phyloP scores from a whole-genome alignment of 2,797 vertebrate species.

The Pelobates cultripes region DNA sequence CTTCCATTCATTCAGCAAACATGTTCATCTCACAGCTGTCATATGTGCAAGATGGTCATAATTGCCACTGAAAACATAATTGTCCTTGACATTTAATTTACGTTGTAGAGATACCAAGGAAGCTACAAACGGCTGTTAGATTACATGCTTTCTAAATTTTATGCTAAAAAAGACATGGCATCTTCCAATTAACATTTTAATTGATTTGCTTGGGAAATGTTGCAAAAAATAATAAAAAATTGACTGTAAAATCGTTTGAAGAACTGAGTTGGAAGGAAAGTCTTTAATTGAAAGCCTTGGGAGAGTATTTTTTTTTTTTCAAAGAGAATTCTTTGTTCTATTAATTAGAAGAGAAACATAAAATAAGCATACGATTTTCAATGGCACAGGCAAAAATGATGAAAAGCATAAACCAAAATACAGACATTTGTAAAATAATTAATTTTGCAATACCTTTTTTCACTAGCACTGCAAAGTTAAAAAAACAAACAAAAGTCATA shows the following conservation, averaged over 20 bases:
- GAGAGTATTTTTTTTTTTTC: conserved; percentile 54
- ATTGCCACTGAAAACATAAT: conserved; percentile 58
- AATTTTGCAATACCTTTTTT: neutral
- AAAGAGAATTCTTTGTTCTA: conserved; percentile 64
- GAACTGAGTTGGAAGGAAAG: conserved; percentile 55
- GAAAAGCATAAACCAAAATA: conserved; percentile 56
- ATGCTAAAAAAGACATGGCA: conserved; percentile 57
- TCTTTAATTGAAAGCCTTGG: conserved; percentile 63
- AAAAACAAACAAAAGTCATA: conserved; percentile 4
- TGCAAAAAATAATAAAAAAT: conserved; percentile 54
- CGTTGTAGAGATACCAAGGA: conserved; percentile 57
- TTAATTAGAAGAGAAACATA: conserved; percentile 66
- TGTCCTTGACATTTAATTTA: conserved; percentile 69
- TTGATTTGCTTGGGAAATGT: conserved; percentile 66
- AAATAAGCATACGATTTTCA: conserved; percentile 60
- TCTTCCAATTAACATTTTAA: conserved; percentile 65
- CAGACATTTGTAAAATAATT: conserved; percentile 6
- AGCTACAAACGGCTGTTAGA: conserved; percentile 58
- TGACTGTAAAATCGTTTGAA: conserved; percentile 61
- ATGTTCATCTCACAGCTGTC: conserved; percentile 29
- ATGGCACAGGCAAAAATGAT: conserved; percentile 62
- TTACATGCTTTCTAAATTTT: conserved; percentile 51
- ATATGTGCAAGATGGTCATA: conserved; percentile 55
- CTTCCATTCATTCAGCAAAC: neutral
- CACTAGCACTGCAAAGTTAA: neutral